Percentiles rank a stretch among this genome's conserved stretches.
Evolutionary conservation across 30 jellyfish, hydroid and myxozoan species (phyloP).

Genomic region (Mastigias papua): DNA sequence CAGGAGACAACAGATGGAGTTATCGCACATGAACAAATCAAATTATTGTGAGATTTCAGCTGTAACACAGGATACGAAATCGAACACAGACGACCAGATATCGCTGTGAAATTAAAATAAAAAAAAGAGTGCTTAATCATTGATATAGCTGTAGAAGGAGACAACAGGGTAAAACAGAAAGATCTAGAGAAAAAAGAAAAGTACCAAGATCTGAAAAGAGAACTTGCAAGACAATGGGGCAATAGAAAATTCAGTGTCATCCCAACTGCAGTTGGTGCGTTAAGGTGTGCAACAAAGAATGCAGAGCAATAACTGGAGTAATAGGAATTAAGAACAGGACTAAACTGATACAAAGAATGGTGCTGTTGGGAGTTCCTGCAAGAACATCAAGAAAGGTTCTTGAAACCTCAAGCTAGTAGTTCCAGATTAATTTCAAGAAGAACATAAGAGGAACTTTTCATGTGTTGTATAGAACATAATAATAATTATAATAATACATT

Average conservation of each 20-base stretch:
- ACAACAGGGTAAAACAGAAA: constrained; percentile 68
- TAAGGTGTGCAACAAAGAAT: constrained; percentile 36
- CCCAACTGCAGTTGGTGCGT: constrained; percentile 52
- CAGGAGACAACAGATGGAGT: constrained; percentile 31
- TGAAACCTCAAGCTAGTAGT: constrained; percentile 55
- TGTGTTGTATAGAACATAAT: neutral
- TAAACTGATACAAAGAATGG: constrained; percentile 39
- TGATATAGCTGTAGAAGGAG: too few species aligned
- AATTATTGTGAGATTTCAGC: too few species aligned
- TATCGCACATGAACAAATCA: constrained; percentile 44
- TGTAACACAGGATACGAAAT: constrained; percentile 41
- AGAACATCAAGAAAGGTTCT: constrained; percentile 45
- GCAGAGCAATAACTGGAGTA: neutral
- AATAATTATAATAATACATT: too few species aligned
- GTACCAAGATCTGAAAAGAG: too few species aligned
- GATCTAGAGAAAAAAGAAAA: constrained; percentile 66
- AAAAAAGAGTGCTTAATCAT: too few species aligned
- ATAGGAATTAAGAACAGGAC: constrained; percentile 58
- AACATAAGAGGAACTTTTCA: constrained; percentile 35
- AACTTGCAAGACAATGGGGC: constrained; percentile 59
- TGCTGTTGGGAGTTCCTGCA: constrained; percentile 32
- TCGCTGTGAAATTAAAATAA: too few species aligned
- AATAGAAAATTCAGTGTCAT: constrained; percentile 41
- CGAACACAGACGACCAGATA: too few species aligned
- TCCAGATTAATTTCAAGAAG: constrained; percentile 30